Percentiles rank a stretch among this genome's conserved stretches.
phyloP scores from a whole-genome alignment of 2,797 vertebrate species.

The Morus bassanus region DNA sequence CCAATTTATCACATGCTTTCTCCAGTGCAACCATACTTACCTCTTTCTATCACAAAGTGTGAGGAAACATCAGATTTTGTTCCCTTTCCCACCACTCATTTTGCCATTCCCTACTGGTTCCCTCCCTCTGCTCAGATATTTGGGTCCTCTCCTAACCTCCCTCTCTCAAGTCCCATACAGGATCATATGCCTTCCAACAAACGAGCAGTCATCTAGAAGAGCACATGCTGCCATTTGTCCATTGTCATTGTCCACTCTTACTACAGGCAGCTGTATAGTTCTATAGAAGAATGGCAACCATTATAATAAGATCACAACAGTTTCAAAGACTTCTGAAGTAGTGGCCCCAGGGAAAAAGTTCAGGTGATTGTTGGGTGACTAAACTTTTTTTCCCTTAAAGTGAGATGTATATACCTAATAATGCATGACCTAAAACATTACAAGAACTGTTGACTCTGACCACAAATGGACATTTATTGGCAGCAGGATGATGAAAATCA shows the following conservation, averaged over 20 bases:
- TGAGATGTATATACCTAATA: background rate
- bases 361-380: background rate
- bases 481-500: background rate
- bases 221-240: background rate
- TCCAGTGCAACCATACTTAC: background rate
- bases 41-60: background rate
- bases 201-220: background rate
- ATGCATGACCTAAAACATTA: background rate
- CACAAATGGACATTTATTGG: background rate
- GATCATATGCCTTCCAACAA: fast-evolving
- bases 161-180: background rate
- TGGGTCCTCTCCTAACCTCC: background rate
- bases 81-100: background rate
- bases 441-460: background rate
- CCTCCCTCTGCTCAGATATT: background rate
- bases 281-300: background rate
- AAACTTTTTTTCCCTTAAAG: background rate
- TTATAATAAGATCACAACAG: background rate
- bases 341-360: background rate
- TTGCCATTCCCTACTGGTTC: background rate
- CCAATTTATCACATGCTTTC: background rate
- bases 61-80: background rate
- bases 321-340: background rate
- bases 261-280: background rate
- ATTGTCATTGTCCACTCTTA: background rate